A percentile compares a stretch with the other conserved stretches of the same genome.
phyloP scores from a whole-genome alignment of 2,888 invertebrate genomes.

The Eilema sororculum region DNA sequence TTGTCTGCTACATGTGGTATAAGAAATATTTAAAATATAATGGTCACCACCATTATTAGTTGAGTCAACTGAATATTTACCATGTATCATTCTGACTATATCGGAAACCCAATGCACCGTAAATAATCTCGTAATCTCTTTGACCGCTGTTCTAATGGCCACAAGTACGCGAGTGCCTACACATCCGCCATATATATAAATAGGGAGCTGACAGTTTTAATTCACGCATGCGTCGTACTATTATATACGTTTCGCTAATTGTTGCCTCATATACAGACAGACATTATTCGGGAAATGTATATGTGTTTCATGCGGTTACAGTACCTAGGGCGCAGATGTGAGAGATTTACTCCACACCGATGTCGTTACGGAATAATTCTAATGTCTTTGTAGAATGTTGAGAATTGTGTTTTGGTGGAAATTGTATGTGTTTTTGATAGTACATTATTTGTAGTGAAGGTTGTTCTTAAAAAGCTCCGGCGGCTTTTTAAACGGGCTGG shows the following conservation, averaged over 20 bases:
- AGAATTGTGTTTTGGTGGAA: neutral
- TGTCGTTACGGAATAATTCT: neutral
- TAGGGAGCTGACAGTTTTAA: constrained; percentile 49
- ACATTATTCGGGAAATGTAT: neutral
- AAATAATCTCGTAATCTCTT: too few species aligned
- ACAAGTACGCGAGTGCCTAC: constrained; percentile 31
- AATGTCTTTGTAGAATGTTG: neutral
- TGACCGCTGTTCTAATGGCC: constrained; percentile 32
- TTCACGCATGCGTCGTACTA: constrained; percentile 46
- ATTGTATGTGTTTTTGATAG: neutral
- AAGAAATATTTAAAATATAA: too few species aligned
- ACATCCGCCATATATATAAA: constrained; percentile 30
- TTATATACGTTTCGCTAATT: constrained; percentile 42
- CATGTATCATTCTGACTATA: too few species aligned
- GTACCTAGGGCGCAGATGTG: neutral
- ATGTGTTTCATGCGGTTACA: neutral
- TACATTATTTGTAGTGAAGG: too few species aligned
- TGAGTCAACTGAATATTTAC: too few species aligned
- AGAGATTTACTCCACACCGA: neutral
- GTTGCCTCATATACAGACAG: constrained; percentile 28
- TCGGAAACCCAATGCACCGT: too few species aligned
- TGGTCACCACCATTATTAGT: too few species aligned
- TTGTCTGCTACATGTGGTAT: too few species aligned
- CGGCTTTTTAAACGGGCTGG: too few species aligned
- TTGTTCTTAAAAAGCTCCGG: too few species aligned